Evolutionary conservation across 2,113 vertebrate species (phyloP), one percentile per base, ranked within the genome.

Genomic region (Paramisgurnus dabryanus): DNA sequence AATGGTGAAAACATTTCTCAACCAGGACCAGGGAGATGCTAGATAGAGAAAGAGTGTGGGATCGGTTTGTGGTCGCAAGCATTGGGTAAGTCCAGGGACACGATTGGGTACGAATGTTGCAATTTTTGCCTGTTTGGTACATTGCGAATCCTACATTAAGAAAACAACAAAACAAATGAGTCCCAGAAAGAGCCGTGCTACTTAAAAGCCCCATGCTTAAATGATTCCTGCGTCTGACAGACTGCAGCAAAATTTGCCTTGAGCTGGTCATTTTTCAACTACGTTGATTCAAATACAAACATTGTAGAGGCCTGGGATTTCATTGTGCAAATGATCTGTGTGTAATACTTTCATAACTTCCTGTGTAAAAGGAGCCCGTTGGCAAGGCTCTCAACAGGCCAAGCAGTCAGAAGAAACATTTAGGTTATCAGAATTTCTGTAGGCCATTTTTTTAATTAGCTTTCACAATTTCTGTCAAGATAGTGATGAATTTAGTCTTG

Each of bases 391-490:
- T 85, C 72, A 87, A 88, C 90, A 86, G 84, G 87, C 66, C 73
- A 78, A 66, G 78, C 34, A 67, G 82, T 80, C 78, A 69, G 60
- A 82, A 80, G 27, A 67, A 82, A 76, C 82, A 76, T 64, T 68
- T 61, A 67, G 66, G 77, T 91, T 92, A 92, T 92, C 92, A 89
- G 91, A 89, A 90, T 92, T 87, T 86, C 81, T 90, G 90, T 91
- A 88, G 90, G 92, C 92, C 89, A 88, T 91, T 92, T 91, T 88
- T 91, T 92, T 93, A 93, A 94, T 93, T 93, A 92, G 91, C 91
- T 89, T 90, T 84, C 89, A 91, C 92, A 90, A 89, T 91, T 92
- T 88, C 87, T 89, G 84, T 88, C 91, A 88, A 89, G 91, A 92
- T 92, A 93, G 89, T 90, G 91, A 92, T 91, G 67, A 90, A 89